Evolutionary conservation across 2,888 invertebrate species (phyloP).

Genomic region (Fragum fragum): DNA sequence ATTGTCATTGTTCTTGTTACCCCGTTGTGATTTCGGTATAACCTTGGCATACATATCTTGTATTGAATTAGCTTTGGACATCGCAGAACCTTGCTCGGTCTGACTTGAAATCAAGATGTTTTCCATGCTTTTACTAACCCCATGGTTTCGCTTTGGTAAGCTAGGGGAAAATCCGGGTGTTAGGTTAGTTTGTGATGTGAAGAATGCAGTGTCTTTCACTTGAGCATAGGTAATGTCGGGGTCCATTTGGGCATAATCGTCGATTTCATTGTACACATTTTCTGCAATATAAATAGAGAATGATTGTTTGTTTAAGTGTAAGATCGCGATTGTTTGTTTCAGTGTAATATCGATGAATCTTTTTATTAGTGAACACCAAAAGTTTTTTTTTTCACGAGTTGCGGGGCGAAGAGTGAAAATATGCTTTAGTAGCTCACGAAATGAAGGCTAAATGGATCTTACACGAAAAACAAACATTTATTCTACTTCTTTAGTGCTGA

Average conservation of each 20-base stretch:
- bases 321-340: too few relatives aligned
- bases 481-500: too few relatives aligned
- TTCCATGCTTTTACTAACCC: constrained; percentile 2
- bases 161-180: neutral
- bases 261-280: constrained; percentile 33
- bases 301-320: too few relatives aligned
- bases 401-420: too few relatives aligned
- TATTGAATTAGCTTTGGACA: neutral
- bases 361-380: too few relatives aligned
- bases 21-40: constrained; percentile 14
- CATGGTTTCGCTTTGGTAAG: constrained; percentile 13
- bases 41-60: constrained; percentile 14
- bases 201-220: neutral
- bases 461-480: too few relatives aligned
- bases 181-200: constrained; percentile 13
- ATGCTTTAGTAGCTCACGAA: too few relatives aligned
- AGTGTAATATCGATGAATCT: too few relatives aligned
- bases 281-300: constrained; percentile 18
- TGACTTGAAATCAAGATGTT: neutral
- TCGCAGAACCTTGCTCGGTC: neutral
- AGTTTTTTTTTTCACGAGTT: too few relatives aligned
- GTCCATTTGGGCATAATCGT: neutral
- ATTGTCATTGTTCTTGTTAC: neutral
- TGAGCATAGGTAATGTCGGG: constrained; percentile 16
- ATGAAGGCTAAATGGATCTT: too few relatives aligned